These are phyloP conservation scores for Acanthisitta chloris DNA, from an alignment of 2,113 vertebrate genomes.

Conservation along the genomic window DNA sequence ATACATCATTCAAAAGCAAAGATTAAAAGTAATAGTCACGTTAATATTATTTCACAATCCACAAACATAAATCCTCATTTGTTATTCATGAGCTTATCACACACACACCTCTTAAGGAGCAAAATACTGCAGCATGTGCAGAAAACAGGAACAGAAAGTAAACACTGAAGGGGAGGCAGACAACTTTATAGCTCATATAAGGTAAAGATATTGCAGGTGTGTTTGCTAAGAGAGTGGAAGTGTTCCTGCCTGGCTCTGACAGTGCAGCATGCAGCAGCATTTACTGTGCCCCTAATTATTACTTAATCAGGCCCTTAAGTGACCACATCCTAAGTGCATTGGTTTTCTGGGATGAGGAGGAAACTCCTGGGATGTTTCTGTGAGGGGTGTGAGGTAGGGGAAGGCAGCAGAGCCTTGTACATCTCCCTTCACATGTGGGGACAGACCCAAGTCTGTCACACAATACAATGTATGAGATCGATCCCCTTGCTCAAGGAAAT, in stretches of 20 bases:
- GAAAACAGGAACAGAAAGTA: slow-evolving; percentile 28
- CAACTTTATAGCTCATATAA: slow-evolving; percentile 43
- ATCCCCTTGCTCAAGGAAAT: neutral
- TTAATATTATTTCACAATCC: slow-evolving; percentile 57
- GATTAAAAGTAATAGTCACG: slow-evolving; percentile 64
- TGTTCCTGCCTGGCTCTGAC: neutral
- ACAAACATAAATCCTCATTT: slow-evolving; percentile 65
- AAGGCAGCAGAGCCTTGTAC: neutral
- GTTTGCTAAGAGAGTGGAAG: neutral
- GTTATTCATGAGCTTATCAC: slow-evolving; percentile 63
- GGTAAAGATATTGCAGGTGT: slow-evolving; percentile 1
- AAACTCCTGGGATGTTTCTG: neutral
- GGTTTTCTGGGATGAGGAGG: neutral
- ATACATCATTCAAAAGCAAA: slow-evolving; percentile 47
- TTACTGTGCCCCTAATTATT: neutral
- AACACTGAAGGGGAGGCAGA: neutral
- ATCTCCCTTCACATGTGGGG: fast-evolving
- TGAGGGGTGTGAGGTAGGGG: neutral
- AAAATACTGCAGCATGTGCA: slow-evolving; percentile 51
- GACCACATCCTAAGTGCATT: neutral
- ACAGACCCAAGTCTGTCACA: neutral
- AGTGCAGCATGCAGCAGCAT: neutral
- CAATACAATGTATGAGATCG: fast-evolving
- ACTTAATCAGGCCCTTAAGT: neutral
- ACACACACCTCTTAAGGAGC: slow-evolving; percentile 11